Base-by-base conservation (phyloP, 2,113 vertebrate genomes). In the Electrona antarctica region DNA sequence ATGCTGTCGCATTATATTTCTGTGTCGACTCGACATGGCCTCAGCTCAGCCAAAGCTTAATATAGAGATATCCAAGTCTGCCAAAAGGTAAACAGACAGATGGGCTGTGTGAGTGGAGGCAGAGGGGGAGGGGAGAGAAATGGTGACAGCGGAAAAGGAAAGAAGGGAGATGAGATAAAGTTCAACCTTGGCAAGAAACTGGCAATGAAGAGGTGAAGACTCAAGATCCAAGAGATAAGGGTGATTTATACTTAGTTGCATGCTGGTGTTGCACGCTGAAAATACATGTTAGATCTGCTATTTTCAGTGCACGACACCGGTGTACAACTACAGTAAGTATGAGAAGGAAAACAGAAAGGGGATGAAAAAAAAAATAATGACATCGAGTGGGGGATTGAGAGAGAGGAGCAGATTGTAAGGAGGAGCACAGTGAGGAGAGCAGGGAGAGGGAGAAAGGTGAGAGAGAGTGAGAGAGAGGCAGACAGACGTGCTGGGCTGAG, bases 1-100 rank as follows among this genome's bases (percentile, higher is more conserved):
- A 70, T 21, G 2, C 11, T 54, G 70, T 78, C 59, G 59, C 74
- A 55, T 67, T 77, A 58, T 68, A 66, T 73, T 83, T 84, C 45
- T 74, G 77, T 65, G 54, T 77, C 77, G 59, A 77, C 76, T 79
- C 73, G 63, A 78, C 70, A 50, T 61, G 76, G 71, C 78, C 76
- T 79, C 70, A 1, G 69, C 80, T 77, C 71, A 60, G 67, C 55
- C 52, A 60, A 13, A 33, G 83, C 88, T 88, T 89, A 89, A 92
- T 87, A 90, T 85, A 90, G 85, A 67, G 78, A 87, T 64, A 57
- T 54, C 56, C 45, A 69, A 80, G 80, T 87, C 77, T 87, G 83
- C 85, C 82, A 80, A 90, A 85, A 90, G 84, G 85, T 88, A 88
- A 86, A 85, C 79, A 88, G 80, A 86, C 88, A 90, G 88, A 91